These are phyloP conservation scores for Drosophila pandora DNA, from an alignment of 1,140 invertebrate species.

Conservation along the genomic window DNA sequence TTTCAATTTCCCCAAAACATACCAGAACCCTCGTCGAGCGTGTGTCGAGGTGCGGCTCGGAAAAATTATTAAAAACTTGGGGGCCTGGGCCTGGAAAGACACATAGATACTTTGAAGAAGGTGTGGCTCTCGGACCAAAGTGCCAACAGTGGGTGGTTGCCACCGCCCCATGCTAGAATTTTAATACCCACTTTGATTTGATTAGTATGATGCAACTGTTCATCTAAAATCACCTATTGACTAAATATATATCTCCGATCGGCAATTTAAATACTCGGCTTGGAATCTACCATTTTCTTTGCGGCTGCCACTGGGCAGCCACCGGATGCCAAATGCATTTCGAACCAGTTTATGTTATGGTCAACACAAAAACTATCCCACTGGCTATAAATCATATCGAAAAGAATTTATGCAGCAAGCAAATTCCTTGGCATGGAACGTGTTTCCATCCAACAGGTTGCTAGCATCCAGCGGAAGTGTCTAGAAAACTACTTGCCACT, in stretches of 20 bases:
- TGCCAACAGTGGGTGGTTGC: not conserved
- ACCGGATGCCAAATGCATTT: constrained; percentile 62
- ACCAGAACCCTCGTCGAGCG: constrained; percentile 18
- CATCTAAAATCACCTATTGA: too few species aligned
- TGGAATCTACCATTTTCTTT: constrained; percentile 28
- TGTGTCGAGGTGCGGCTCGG: constrained; percentile 21
- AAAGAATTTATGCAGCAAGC: constrained; percentile 72
- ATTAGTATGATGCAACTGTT: constrained; percentile 39
- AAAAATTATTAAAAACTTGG: constrained; percentile 42
- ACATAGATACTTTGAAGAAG: not conserved
- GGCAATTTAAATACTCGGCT: constrained; percentile 27
- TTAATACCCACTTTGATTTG: constrained; percentile 26
- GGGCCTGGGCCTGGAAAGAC: not conserved
- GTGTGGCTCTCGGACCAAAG: not conserved
- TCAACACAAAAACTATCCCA: constrained; percentile 9
- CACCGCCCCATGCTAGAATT: constrained; percentile 1
- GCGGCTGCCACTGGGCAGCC: constrained; percentile 13
- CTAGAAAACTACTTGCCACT: constrained; percentile 42
- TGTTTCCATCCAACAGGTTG: constrained; percentile 62
- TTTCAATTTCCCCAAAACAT: constrained; percentile 11
- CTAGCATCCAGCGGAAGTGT: constrained; percentile 55
- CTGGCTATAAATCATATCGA: constrained; percentile 61
- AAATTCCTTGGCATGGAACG: constrained; percentile 61
- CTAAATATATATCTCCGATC: constrained; percentile 31
- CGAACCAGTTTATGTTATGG: constrained; percentile 64